phyloP scores from a whole-genome alignment of 2,888 invertebrate species.

The Harpagoxenus sublaevis region DNA sequence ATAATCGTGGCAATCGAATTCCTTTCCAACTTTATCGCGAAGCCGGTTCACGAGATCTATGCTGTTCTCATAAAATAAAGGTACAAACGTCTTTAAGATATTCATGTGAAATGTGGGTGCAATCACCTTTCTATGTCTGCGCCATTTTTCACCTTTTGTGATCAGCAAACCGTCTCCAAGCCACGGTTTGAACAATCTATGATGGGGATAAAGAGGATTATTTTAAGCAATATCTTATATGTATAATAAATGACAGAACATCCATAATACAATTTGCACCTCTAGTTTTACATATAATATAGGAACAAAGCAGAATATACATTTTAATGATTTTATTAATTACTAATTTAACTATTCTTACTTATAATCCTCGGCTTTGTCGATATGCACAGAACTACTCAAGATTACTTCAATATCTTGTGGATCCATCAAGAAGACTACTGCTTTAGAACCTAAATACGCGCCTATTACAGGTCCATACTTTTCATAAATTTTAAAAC shows the following conservation, averaged over 20 bases:
- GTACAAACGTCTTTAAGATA: slow-evolving; percentile 87
- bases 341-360: slow-evolving; percentile 53
- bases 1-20: slow-evolving; percentile 87
- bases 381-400: slow-evolving; percentile 82
- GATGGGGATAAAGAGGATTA: background rate
- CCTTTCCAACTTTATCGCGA: slow-evolving; percentile 84
- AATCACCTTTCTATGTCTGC: slow-evolving; percentile 87
- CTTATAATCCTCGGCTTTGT: slow-evolving; percentile 84
- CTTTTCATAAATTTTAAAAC: slow-evolving; percentile 65
- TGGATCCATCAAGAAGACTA: slow-evolving; percentile 82
- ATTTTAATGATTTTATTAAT: slow-evolving; percentile 8
- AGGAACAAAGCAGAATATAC: background rate
- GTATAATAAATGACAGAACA: background rate
- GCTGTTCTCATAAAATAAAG: slow-evolving; percentile 87
- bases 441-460: slow-evolving; percentile 81
- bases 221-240: background rate
- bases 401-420: slow-evolving; percentile 84
- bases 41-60: slow-evolving; percentile 84
- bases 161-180: slow-evolving; percentile 85
- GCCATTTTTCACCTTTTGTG: slow-evolving; percentile 87
- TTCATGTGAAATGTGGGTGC: slow-evolving; percentile 87
- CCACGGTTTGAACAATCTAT: slow-evolving; percentile 85
- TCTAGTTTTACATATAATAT: background rate
- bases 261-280: background rate
- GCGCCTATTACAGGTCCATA: slow-evolving; percentile 81